Base-by-base conservation (phyloP, 2,888 invertebrate species). In the Nineta flava region DNA sequence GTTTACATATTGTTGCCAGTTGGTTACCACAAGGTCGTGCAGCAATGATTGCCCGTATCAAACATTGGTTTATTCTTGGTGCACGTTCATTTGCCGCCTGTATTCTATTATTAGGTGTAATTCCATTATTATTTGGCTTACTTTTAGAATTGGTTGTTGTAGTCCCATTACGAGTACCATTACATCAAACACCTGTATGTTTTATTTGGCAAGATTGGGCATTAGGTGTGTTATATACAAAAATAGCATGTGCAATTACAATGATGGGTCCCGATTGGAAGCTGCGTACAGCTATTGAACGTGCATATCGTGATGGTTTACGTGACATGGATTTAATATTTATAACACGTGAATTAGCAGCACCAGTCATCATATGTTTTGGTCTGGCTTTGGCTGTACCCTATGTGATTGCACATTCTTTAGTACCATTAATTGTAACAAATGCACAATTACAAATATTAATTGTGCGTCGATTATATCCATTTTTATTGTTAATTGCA, bases 181-280 rank as follows among this genome's bases (percentile, higher is more conserved):
- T 93, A 3, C 84, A 88, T 56, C 92, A 95, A 67, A 91, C 92
- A 7, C 96, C 88, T 0, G 84, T 88, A 32, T 71, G 87, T 50
- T 90, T 88, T 63, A 76, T 88, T 47, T 88, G 87, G 87, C 88
- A 96, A 58, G 95, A 97, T 69, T 99, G 97, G 97, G 96, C 96
- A 0, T 72, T 99, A 21, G 96, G 97, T 19, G 93, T 99, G 10
- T 72, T 99, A 1, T 96, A 97, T 65, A 94, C 95, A 2, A 99
- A 99, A 73, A 96, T 97, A 50, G 87, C 94, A 13, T 92, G 94
- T 61, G 97, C 95, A 0, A 74, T 95, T 19, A 92, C 92, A 0
- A 86, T 97, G 81, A 96, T 97, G 94, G 95, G 95, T 0, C 95
- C 96, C 7, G 96, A 96, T 70, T 94, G 95, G 87, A 81, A 85